phyloP scores from a whole-genome alignment of 2,113 vertebrate species.

The Regulus satrapa region DNA sequence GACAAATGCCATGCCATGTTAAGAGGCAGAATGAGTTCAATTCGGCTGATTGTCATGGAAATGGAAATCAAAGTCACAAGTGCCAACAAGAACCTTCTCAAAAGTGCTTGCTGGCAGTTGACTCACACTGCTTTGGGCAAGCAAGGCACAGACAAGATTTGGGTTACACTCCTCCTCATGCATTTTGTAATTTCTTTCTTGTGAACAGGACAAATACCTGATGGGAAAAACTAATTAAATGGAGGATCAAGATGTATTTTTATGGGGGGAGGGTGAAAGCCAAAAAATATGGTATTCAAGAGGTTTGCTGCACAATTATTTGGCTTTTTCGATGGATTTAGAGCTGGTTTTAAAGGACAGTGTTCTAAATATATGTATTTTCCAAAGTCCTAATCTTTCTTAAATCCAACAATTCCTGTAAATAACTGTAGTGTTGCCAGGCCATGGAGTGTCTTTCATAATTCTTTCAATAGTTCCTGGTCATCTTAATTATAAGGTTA shows the following conservation, averaged over 20 bases:
- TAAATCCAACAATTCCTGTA: neutral
- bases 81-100: neutral
- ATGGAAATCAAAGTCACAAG: neutral
- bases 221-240: neutral
- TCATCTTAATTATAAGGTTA: neutral
- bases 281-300: neutral
- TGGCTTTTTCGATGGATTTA: neutral
- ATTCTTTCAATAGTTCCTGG: neutral
- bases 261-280: neutral
- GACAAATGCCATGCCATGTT: neutral
- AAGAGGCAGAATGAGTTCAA: neutral
- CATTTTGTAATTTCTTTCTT: neutral
- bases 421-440: neutral
- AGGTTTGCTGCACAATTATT: neutral
- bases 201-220: neutral
- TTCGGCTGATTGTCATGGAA: neutral
- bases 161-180: rapidly evolving
- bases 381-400: neutral
- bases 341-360: neutral
- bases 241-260: neutral
- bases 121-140: rapidly evolving
- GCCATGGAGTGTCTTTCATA: neutral
- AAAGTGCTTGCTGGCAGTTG: neutral
- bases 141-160: neutral
- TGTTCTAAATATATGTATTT: neutral